These are phyloP conservation scores for Sinhomidia bicolor DNA, from an alignment of 2,888 invertebrate genomes.

Conservation along the genomic window DNA sequence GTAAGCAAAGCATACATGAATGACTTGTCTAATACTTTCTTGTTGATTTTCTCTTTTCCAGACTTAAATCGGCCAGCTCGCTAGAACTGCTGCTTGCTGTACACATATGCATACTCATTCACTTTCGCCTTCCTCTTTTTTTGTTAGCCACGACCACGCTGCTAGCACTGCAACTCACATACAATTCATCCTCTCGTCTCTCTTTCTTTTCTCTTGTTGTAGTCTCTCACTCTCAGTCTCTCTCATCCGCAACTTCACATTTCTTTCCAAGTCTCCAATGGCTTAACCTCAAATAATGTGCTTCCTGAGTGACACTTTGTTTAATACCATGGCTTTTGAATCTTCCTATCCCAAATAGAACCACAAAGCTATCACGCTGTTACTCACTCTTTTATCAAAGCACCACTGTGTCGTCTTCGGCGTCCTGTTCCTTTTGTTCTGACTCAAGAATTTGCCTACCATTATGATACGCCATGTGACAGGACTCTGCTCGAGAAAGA, in stretches of 20 bases:
- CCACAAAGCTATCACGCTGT: conserved; percentile 62
- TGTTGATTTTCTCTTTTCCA: conserved; percentile 72
- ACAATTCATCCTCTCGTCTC: conserved; percentile 54
- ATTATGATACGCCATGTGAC: conserved; percentile 30
- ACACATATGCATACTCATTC: background rate
- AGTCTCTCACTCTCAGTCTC: conserved; percentile 20
- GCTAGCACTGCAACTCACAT: background rate
- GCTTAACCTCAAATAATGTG: conserved; percentile 73
- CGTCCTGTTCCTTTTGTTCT: conserved; percentile 1
- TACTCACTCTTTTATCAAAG: conserved; percentile 38
- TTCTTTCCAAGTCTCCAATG: conserved; percentile 69
- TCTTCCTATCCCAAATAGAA: conserved; percentile 62
- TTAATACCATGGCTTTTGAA: conserved; percentile 72
- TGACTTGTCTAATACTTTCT: conserved; percentile 73
- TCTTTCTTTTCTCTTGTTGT: conserved; percentile 26
- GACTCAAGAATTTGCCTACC: conserved; percentile 1
- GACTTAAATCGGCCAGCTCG: conserved; percentile 63
- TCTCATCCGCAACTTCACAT: conserved; percentile 61
- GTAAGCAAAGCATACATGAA: conserved; percentile 66
- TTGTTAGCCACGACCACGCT: background rate
- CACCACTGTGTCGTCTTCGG: background rate
- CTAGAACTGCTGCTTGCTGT: too few relatives aligned
- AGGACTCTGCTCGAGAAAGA: background rate
- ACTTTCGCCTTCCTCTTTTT: background rate
- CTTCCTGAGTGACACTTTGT: conserved; percentile 75